Evolutionary conservation across 2,888 invertebrate genomes (phyloP).

Genomic region (Epsilonema sp.): DNA sequence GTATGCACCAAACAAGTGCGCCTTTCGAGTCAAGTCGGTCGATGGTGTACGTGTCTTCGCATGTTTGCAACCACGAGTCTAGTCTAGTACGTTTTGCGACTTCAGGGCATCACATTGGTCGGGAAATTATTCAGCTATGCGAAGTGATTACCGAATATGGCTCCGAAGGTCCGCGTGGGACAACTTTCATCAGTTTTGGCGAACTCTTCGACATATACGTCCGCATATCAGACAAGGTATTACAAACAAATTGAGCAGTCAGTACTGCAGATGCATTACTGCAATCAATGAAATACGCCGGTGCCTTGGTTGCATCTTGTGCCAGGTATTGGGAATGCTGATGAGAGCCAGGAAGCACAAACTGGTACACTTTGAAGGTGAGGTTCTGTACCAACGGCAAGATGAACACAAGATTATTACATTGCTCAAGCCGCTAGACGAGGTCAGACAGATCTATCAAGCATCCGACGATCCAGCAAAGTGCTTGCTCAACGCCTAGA

Average conservation of each 20-base stretch:
- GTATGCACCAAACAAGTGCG: too few species aligned
- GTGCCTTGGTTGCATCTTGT: too few species aligned
- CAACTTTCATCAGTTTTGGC: slow-evolving; percentile 61
- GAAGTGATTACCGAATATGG: slow-evolving; percentile 45
- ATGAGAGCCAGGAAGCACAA: slow-evolving; percentile 75
- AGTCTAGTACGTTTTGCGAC: too few species aligned
- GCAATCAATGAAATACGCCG: too few species aligned
- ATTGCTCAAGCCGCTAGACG: slow-evolving; percentile 51
- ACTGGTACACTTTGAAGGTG: slow-evolving; percentile 74
- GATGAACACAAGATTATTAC: slow-evolving; percentile 80
- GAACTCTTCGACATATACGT: slow-evolving; percentile 45
- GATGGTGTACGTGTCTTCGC: too few species aligned
- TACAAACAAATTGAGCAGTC: too few species aligned
- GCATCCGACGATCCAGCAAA: neutral
- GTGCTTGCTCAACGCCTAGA: too few species aligned
- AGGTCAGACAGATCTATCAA: slow-evolving; percentile 39
- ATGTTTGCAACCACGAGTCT: too few species aligned
- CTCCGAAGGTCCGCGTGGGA: slow-evolving; percentile 42
- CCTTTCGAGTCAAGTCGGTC: too few species aligned
- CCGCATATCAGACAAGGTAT: slow-evolving; percentile 23
- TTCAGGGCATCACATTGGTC: slow-evolving; percentile 27
- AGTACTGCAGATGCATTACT: too few species aligned
- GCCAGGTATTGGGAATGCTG: slow-evolving; percentile 79
- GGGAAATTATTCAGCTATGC: slow-evolving; percentile 33
- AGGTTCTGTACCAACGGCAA: slow-evolving; percentile 77